These are phyloP conservation scores for Aphaenogaster ashmeadi DNA, from an alignment of 1,140 invertebrate genomes.

Conservation along the genomic window DNA sequence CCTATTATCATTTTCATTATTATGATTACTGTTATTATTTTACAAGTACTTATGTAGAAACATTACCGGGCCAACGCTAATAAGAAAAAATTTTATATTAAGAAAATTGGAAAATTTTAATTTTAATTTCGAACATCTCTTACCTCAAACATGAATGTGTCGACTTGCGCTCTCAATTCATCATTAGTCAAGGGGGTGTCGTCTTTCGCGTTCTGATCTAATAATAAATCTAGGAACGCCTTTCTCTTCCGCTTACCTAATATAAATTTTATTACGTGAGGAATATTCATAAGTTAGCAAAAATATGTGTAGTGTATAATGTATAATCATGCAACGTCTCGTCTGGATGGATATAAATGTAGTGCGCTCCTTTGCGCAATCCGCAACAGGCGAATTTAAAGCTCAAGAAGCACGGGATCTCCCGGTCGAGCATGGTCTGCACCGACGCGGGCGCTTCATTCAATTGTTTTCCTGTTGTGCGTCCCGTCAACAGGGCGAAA, in stretches of 20 bases:
- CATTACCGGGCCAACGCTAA: not conserved
- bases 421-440: no score
- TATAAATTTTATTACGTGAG: not conserved
- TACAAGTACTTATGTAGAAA: not conserved
- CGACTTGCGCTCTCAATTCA: conserved; percentile 92
- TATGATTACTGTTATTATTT: not conserved
- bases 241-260: conserved; percentile 84
- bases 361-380: no score
- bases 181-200: conserved; percentile 88
- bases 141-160: conserved; percentile 94
- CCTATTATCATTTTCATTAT: conserved; percentile 72
- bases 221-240: conserved; percentile 91
- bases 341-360: no score
- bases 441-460: not conserved
- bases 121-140: conserved; percentile 49
- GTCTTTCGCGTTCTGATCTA: conserved; percentile 88
- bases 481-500: no score
- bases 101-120: not conserved
- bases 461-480: no score
- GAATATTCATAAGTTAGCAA: not conserved
- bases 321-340: not conserved
- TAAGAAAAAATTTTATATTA: not conserved
- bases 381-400: no score
- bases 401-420: no score
- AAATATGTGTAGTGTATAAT: not conserved